Percentiles rank a stretch among this genome's conserved stretches.
phyloP scores from a whole-genome alignment of 2,113 vertebrate genomes.

The Callopanchax toddi region DNA sequence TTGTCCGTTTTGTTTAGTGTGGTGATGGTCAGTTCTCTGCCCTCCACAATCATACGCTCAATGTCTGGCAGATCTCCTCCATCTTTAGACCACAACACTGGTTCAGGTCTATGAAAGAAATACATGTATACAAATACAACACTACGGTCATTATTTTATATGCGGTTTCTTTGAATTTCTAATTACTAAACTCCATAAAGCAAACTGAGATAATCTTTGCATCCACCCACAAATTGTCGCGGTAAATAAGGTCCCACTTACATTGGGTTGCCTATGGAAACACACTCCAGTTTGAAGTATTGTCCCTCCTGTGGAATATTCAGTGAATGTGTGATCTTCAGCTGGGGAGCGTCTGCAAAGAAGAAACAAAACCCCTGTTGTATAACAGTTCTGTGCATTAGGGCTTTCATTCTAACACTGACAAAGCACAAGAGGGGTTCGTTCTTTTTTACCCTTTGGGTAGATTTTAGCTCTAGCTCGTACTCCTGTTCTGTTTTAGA shows the following conservation, averaged over 20 bases:
- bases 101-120: conserved; percentile 85
- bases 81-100: conserved; percentile 97
- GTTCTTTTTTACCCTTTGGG: conserved; percentile 38
- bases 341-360: conserved; percentile 89
- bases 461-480: conserved; percentile 46
- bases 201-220: neutral
- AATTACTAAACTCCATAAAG: neutral
- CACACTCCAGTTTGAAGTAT: conserved; percentile 94
- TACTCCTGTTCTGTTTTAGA: conserved; percentile 48
- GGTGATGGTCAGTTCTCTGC: conserved; percentile 92
- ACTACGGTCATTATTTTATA: neutral
- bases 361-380: conserved; percentile 60
- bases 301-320: conserved; percentile 96
- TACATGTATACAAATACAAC: too few relatives aligned
- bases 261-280: conserved; percentile 97
- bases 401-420: conserved; percentile 29
- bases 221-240: neutral
- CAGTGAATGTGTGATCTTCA: conserved; percentile 90
- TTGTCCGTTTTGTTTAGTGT: conserved; percentile 98
- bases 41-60: conserved; percentile 96
- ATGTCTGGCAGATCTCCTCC: conserved; percentile 95
- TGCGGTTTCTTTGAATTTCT: neutral
- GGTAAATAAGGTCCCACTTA: conserved; percentile 78
- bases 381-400: conserved; percentile 4
- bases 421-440: conserved; percentile 47